Evolutionary conservation across 2,888 invertebrate species (phyloP).

Genomic region (Patella ulyssiponensis): DNA sequence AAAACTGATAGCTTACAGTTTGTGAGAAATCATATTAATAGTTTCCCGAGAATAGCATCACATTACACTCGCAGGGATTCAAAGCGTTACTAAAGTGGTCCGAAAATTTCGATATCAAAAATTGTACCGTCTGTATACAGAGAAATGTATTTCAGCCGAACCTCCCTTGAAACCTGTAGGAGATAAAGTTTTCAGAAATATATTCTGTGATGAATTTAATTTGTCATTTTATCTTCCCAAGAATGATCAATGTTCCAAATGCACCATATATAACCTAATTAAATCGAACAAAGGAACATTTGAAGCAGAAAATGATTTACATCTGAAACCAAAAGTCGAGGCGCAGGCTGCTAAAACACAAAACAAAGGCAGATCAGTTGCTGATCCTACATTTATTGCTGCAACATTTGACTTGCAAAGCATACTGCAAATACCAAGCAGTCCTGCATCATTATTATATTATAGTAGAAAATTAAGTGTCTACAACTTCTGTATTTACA

Average conservation of each 20-base stretch:
- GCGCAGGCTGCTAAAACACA: neutral
- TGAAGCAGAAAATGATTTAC: neutral
- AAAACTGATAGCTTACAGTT: neutral
- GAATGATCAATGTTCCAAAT: constrained; percentile 19
- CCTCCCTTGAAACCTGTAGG: neutral
- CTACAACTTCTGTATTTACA: constrained; percentile 17
- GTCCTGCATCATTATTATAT: constrained; percentile 14
- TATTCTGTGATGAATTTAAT: constrained; percentile 9
- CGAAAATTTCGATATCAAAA: neutral
- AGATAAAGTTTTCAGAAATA: neutral
- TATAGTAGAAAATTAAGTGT: constrained; percentile 15
- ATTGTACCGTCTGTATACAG: neutral
- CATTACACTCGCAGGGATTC: constrained; percentile 19
- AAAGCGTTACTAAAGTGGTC: neutral
- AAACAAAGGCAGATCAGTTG: neutral
- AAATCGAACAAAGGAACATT: neutral
- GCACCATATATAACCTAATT: neutral
- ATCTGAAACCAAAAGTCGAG: neutral
- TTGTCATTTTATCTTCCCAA: constrained; percentile 12
- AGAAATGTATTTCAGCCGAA: neutral
- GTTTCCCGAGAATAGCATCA: constrained; percentile 11
- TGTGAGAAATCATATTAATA: neutral
- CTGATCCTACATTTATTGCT: neutral
- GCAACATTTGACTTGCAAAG: neutral
- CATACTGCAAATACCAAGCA: neutral